Base-by-base conservation (phyloP, 2,797 vertebrate genomes). In the Thaleichthys pacificus region DNA sequence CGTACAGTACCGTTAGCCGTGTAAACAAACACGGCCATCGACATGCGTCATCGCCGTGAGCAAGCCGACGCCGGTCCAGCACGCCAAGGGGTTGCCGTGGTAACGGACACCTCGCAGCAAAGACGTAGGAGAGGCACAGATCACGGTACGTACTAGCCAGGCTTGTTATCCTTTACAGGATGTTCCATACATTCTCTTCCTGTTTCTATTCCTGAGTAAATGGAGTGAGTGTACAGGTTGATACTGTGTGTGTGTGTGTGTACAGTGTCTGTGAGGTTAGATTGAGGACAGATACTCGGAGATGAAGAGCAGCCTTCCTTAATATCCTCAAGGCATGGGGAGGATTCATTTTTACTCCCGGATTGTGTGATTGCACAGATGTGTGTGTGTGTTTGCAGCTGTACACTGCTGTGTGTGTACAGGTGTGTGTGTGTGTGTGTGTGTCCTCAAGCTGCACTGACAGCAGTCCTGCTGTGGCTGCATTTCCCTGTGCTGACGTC, bases 391-490 rank as follows among this genome's bases (percentile, higher is more conserved):
- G 49, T 51, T 14, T 51, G 49, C 17, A 5, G 12, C 12, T 51
- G 49, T 51, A 4, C 17, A 17, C 17, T 15, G 19, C 28, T 63
- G 61, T 63, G 60, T 70, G 67, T 78, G 57, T 67, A 60, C 75
- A 60, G 66, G 38, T 70, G 61, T 30, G 32, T 58, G 70, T 49
- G 73, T 58, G 70, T 49, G 73, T 68, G 68, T 70, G 54, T 68
- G 49, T 74, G 28, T 30, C 22, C 74, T 80, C 66, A 2, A 60
- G 82, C 78, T 71, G 49, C 24, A 19, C 69, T 71, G 30, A 61
- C 69, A 85, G 77, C 78, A 54, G 24, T 85, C 80, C 62, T 82
- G 86, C 84, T 78, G 82, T 64, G 79, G 79, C 68, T 87, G 88
- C 77, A 76, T 82, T 85, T 86, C 83, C 79, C 79, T 78, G 78